Evolutionary conservation across 2,888 invertebrate species (phyloP), one percentile per base, ranked within the genome.

Genomic region (Notodonta ziczac): DNA sequence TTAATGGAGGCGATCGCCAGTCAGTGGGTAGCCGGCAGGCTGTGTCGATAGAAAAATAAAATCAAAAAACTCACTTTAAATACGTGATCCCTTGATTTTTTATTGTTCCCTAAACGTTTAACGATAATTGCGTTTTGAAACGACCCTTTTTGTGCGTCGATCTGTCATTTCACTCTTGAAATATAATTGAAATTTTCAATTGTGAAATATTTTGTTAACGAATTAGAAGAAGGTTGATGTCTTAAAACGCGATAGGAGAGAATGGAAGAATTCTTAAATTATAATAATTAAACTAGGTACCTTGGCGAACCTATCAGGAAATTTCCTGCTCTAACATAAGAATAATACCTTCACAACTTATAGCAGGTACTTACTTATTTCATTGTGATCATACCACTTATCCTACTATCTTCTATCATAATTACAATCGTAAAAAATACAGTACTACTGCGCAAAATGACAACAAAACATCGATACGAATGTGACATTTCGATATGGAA

Each of bases 1-100:
- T 93, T 93, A 93, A 93, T 91, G 93, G 92, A 88, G 88, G 91
- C 91, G 90, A 93, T 93, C 92, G 88, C 89, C 24, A 91, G 89
- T 91, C 90, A 90, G 91, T 87, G 92, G 92, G 90, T 85, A 84
- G 85, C 87, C 87, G 82, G 88, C 90, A 88, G 89, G 86, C 89
- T 87, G 90, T 81, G 83, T 83, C 86, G 87, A 91, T 91, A 92
- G 91, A 90, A 93, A 93, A 91, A 93, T 90, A 91, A 91, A 91
- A 89, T 85, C 88, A 84, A 90, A 75, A 91, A 90, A 87, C 86
- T 86, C 83, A 9, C 32, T 40, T 85, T 88, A 85, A 84, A 88
- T 87, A 84, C 84, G 83, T 81, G 81, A 83, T 82, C 81, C 81
- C 80, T 77, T 78, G 76, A 77, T 85, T 83, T 83, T 79, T 82